Conservation (phyloP, 2,113 vertebrate species). For the Heteronetta atricapilla region DNA sequence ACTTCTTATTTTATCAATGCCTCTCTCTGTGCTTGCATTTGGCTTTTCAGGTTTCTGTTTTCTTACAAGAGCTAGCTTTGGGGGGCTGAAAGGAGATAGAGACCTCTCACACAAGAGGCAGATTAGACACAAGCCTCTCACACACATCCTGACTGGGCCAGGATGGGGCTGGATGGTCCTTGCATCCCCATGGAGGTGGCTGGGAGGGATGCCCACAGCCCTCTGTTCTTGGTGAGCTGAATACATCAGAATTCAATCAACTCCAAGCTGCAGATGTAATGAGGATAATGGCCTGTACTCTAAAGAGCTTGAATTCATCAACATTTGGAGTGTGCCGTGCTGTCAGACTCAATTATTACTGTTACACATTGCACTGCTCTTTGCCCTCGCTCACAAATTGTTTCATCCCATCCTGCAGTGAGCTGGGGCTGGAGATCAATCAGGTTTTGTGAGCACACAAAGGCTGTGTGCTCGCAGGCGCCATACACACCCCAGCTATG, state of each 20-base stretch:
- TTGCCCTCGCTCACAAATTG: not conserved
- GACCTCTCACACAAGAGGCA: not conserved
- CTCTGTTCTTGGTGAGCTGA: not conserved
- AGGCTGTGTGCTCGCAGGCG: not conserved
- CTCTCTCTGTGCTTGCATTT: not conserved
- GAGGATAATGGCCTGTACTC: not conserved
- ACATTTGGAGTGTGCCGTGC: not conserved
- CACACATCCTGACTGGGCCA: not conserved
- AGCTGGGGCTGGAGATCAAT: not conserved
- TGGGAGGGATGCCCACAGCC: not conserved
- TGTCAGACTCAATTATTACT: not conserved
- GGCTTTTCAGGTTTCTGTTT: not conserved
- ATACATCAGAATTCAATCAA: not conserved
- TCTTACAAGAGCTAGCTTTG: not conserved
- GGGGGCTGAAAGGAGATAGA: not conserved
- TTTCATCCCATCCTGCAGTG: not conserved
- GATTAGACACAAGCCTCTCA: not conserved
- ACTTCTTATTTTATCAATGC: not conserved
- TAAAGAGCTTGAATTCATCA: slow-evolving; percentile 28
- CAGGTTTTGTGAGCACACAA: not conserved
- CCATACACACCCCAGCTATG: not conserved
- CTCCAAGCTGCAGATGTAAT: not conserved
- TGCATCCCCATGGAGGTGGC: not conserved
- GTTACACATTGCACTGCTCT: not conserved
- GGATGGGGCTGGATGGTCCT: accelerated